A percentile compares a stretch with the other conserved stretches of the same genome.
Conservation (phyloP, 2,888 invertebrate genomes). For the Tillus elongatus region DNA sequence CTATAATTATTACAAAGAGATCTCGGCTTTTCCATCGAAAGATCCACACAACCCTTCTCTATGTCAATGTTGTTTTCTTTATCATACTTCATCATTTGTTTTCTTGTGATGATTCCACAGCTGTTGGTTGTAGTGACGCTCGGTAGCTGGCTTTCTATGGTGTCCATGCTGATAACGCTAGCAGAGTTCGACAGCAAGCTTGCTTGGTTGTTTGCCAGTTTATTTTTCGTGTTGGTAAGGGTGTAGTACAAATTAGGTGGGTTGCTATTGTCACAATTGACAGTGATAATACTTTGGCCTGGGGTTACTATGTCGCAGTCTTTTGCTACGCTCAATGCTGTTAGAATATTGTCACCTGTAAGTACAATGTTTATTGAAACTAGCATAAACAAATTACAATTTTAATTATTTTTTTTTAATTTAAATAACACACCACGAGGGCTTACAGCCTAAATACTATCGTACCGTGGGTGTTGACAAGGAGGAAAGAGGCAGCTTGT, state of each 20-base stretch:
- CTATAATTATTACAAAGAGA: slow-evolving; percentile 37
- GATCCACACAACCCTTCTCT: neutral
- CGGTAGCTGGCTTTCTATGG: slow-evolving; percentile 48
- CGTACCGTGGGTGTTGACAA: too few species aligned
- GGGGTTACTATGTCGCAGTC: slow-evolving; percentile 79
- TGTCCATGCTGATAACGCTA: slow-evolving; percentile 54
- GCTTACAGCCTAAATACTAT: too few species aligned
- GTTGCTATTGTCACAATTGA: slow-evolving; percentile 35
- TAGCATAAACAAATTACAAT: neutral
- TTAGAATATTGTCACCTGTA: slow-evolving; percentile 75
- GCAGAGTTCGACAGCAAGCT: slow-evolving; percentile 47
- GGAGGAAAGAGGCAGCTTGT: too few species aligned
- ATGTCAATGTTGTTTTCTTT: slow-evolving; percentile 16
- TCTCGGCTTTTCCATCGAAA: slow-evolving; percentile 10
- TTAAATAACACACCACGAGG: too few species aligned
- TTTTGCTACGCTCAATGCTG: slow-evolving; percentile 85
- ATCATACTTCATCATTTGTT: too few species aligned
- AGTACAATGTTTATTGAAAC: slow-evolving; percentile 15
- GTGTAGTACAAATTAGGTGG: slow-evolving; percentile 48
- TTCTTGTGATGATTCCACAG: slow-evolving; percentile 14
- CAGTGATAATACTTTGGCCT: slow-evolving; percentile 43
- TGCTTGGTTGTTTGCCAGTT: slow-evolving; percentile 25
- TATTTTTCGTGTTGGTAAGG: slow-evolving; percentile 38
- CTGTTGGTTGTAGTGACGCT: slow-evolving; percentile 25
- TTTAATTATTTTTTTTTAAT: slow-evolving; percentile 3